Percentiles rank a stretch among this genome's conserved stretches.
Conservation (phyloP, 1,140 invertebrate genomes). For the Hyles euphorbiae region DNA sequence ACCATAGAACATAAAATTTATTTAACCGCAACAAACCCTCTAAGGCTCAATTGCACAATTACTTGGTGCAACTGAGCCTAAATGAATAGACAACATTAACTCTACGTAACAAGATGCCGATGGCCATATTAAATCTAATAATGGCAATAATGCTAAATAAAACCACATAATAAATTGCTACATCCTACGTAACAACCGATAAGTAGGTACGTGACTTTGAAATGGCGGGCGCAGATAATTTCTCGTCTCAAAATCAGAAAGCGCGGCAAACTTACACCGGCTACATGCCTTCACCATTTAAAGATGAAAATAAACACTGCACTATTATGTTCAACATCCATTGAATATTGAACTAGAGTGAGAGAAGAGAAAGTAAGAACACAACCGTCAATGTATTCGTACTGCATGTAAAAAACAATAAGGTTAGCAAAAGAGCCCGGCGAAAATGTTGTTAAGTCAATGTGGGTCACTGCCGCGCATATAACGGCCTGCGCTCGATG, state of each 20-base stretch:
- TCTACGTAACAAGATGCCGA: no score
- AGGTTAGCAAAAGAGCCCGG: slow-evolving; percentile 55
- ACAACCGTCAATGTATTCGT: slow-evolving; percentile 35
- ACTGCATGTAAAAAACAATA: slow-evolving; percentile 32
- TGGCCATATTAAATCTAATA: no score
- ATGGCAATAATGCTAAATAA: slow-evolving; percentile 22
- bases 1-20: no score
- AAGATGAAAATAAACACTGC: neutral
- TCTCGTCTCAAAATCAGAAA: slow-evolving; percentile 72
- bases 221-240: slow-evolving; percentile 46
- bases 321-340: slow-evolving; percentile 11
- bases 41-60: no score
- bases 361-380: slow-evolving; percentile 14
- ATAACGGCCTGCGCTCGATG: slow-evolving; percentile 70
- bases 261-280: slow-evolving; percentile 61
- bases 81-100: no score
- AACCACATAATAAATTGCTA: slow-evolving; percentile 58
- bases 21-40: no score
- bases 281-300: slow-evolving; percentile 14
- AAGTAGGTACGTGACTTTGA: slow-evolving; percentile 67
- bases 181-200: slow-evolving; percentile 62
- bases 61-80: no score
- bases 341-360: slow-evolving; percentile 1
- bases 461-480: slow-evolving; percentile 68
- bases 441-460: slow-evolving; percentile 52